phyloP scores from a whole-genome alignment of 2,797 vertebrate species.

The Austrolebias charrua region DNA sequence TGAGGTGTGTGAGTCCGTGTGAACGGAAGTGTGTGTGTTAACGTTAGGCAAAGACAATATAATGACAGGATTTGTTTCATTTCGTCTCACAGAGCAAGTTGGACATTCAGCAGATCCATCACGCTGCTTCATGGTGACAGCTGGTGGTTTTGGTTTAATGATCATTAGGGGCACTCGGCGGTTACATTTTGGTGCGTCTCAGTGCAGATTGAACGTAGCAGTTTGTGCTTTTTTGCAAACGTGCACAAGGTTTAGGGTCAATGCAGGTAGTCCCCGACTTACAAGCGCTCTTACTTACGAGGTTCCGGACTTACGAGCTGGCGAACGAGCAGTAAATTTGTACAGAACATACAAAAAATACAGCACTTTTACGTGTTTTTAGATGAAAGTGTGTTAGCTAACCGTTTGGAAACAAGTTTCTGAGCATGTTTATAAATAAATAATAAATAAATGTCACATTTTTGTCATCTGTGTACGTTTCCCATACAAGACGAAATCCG shows the following conservation, averaged over 20 bases:
- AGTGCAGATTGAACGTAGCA: constrained; percentile 38
- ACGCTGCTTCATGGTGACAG: constrained; percentile 47
- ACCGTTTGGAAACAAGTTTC: no score
- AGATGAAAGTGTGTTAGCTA: no score
- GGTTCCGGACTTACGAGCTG: no score
- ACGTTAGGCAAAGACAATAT: constrained; percentile 53
- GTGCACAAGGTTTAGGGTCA: constrained; percentile 27
- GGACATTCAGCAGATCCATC: constrained; percentile 49
- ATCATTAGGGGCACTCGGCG: constrained; percentile 51
- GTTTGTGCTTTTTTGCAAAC: constrained; percentile 37
- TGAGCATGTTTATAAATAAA: no score
- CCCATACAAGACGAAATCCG: no score
- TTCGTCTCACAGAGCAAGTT: constrained; percentile 37
- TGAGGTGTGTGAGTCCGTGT: constrained; percentile 16
- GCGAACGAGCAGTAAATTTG: no score
- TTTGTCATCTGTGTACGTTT: no score
- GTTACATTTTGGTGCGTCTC: constrained; percentile 40
- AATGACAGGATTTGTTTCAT: constrained; percentile 48
- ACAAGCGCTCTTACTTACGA: no score
- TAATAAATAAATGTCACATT: no score
- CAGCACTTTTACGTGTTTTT: no score
- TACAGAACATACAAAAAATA: no score
- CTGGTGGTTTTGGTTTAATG: constrained; percentile 51
- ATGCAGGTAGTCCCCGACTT: background rate
- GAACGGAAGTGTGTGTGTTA: constrained; percentile 34